Conservation (phyloP, 2,888 invertebrate species). For the Dexiosoma caninum region DNA sequence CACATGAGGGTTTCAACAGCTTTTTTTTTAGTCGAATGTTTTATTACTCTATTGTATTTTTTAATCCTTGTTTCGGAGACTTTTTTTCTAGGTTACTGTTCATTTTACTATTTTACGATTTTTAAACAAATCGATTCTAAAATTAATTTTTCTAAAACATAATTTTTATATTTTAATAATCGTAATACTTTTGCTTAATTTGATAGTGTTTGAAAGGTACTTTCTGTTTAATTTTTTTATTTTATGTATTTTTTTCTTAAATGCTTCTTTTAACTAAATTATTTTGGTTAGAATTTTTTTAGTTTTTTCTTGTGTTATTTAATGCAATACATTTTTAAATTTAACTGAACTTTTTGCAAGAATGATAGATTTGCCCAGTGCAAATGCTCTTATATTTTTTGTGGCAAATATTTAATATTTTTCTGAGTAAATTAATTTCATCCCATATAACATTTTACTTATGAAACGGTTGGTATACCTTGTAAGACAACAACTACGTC, state of each 20-base stretch:
- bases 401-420: conserved; percentile 31
- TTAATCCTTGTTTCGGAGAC: conserved; percentile 43
- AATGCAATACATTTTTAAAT: conserved; percentile 54
- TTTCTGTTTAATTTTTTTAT: conserved; percentile 45
- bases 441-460: too few species aligned
- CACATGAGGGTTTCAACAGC: conserved; percentile 61
- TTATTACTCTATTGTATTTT: too few species aligned
- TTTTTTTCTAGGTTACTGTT: conserved; percentile 45
- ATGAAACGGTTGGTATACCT: too few species aligned
- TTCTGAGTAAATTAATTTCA: too few species aligned
- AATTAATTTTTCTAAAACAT: conserved; percentile 49
- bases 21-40: conserved; percentile 49
- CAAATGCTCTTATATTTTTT: too few species aligned
- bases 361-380: too few species aligned
- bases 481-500: too few species aligned
- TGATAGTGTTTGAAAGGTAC: conserved; percentile 54
- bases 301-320: conserved; percentile 27
- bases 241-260: conserved; percentile 7
- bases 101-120: conserved; percentile 54
- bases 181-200: conserved; percentile 37
- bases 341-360: too few species aligned
- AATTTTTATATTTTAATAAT: conserved; percentile 19
- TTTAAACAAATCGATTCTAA: conserved; percentile 57
- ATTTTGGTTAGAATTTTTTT: conserved; percentile 54
- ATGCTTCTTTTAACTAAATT: conserved; percentile 68